Evolutionary conservation across 2,888 invertebrate genomes (phyloP).

Genomic region (Smittia sp.): DNA sequence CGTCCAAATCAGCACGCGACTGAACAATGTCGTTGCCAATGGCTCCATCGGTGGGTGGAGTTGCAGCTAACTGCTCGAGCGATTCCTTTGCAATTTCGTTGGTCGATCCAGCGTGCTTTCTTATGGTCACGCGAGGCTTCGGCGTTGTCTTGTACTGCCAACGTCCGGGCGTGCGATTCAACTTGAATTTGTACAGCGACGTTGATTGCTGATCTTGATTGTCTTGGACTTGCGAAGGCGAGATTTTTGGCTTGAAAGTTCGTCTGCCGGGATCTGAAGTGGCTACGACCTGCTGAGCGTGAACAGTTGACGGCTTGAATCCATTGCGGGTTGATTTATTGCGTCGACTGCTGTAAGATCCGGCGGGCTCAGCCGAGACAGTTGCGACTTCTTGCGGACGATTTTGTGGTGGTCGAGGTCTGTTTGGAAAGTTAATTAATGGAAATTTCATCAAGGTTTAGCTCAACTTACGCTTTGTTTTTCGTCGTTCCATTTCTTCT

Average conservation of each 20-base stretch:
- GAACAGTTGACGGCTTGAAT: conserved; percentile 49
- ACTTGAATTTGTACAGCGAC: conserved; percentile 74
- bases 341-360: conserved; percentile 56
- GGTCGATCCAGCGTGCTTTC: conserved; percentile 62
- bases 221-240: conserved; percentile 56
- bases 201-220: conserved; percentile 59
- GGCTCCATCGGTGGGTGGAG: conserved; percentile 53
- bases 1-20: conserved; percentile 57
- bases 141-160: conserved; percentile 91
- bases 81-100: conserved; percentile 27
- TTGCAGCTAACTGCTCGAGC: conserved; percentile 49
- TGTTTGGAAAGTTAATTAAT: background rate
- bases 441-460: background rate
- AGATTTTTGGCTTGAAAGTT: conserved; percentile 68
- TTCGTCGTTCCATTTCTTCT: conserved; percentile 28
- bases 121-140: conserved; percentile 78
- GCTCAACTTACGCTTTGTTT: conserved; percentile 41
- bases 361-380: conserved; percentile 57
- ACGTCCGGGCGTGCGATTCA: conserved; percentile 77
- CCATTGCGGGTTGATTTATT: conserved; percentile 54
- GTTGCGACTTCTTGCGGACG: conserved; percentile 55
- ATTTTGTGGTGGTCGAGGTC: background rate
- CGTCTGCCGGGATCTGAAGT: conserved; percentile 53
- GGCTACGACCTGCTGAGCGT: conserved; percentile 47
- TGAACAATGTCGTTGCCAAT: conserved; percentile 59